Conservation (phyloP, 92 coral and sea anemone genomes). For the Epizoanthus illoricatus region DNA sequence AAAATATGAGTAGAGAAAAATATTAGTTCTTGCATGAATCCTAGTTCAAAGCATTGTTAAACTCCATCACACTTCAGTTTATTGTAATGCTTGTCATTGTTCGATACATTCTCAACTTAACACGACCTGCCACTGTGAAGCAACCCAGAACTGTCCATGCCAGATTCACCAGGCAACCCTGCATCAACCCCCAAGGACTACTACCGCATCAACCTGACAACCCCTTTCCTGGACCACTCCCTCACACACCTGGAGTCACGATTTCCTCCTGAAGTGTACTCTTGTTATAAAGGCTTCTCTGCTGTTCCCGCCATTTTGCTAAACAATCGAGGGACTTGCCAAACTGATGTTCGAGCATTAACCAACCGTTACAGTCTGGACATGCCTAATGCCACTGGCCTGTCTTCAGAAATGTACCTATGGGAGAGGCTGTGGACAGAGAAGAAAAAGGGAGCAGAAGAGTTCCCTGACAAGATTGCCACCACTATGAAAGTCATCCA, state of each 20-base stretch:
- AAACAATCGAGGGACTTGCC: constrained; percentile 40
- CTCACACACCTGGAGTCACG: constrained; percentile 54
- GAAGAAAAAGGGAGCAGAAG: constrained; percentile 49
- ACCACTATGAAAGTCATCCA: constrained; percentile 23
- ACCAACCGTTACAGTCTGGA: constrained; percentile 40
- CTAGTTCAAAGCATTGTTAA: too few relatives aligned
- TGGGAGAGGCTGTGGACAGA: constrained; percentile 51
- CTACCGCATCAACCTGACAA: constrained; percentile 52
- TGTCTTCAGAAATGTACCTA: constrained; percentile 51
- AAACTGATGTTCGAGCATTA: constrained; percentile 41
- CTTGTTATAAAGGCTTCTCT: constrained; percentile 56
- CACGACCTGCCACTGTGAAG: neutral
- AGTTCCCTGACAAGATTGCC: constrained; percentile 50
- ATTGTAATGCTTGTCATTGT: too few relatives aligned
- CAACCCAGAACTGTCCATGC: constrained; percentile 42
- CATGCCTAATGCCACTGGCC: constrained; percentile 51
- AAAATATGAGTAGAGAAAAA: too few relatives aligned
- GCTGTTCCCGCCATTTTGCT: too few relatives aligned
- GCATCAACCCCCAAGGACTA: constrained; percentile 50
- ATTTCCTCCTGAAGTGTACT: constrained; percentile 56
- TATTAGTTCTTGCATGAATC: too few relatives aligned
- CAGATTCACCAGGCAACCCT: constrained; percentile 53
- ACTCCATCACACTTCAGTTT: too few relatives aligned
- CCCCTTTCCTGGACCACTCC: constrained; percentile 53
- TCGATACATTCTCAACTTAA: too few relatives aligned